Conservation (phyloP, 2,888 invertebrate genomes). For the Cephus pygmeus region DNA sequence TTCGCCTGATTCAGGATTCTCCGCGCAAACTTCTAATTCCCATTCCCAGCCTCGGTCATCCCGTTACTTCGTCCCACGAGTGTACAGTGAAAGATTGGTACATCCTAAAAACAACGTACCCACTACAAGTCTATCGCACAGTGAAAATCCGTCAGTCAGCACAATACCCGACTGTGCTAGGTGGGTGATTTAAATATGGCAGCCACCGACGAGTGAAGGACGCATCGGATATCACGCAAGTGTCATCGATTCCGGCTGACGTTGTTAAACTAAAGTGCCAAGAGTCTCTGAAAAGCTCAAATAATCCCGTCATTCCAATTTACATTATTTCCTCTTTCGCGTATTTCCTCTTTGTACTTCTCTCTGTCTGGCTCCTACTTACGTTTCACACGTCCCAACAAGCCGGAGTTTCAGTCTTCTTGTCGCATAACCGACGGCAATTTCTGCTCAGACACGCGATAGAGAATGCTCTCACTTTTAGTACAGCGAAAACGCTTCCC, state of each 20-base stretch:
- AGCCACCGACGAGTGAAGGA: not conserved
- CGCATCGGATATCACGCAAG: not conserved
- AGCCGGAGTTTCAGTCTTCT: not conserved
- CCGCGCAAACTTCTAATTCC: not conserved
- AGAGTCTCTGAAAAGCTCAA: not conserved
- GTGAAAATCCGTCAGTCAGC: not conserved
- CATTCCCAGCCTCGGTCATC: not conserved
- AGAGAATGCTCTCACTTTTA: not conserved
- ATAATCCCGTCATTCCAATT: not conserved
- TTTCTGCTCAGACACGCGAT: not conserved
- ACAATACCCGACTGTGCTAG: not conserved
- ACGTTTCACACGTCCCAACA: not conserved
- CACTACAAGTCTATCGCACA: not conserved
- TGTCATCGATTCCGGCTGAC: not conserved
- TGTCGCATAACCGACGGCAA: not conserved
- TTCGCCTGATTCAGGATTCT: not conserved
- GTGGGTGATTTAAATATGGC: not conserved
- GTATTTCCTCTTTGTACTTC: not conserved
- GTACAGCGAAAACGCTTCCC: not conserved
- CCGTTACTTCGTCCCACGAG: not conserved
- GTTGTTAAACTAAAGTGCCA: not conserved
- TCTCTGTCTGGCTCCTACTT: not conserved
- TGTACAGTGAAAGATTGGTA: not conserved
- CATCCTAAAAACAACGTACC: not conserved
- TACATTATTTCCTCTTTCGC: not conserved